Evolutionary conservation across 23 tunicate genomes (phyloP), one percentile per base, ranked within the genome.

Genomic region (Botrylloides violaceus): DNA sequence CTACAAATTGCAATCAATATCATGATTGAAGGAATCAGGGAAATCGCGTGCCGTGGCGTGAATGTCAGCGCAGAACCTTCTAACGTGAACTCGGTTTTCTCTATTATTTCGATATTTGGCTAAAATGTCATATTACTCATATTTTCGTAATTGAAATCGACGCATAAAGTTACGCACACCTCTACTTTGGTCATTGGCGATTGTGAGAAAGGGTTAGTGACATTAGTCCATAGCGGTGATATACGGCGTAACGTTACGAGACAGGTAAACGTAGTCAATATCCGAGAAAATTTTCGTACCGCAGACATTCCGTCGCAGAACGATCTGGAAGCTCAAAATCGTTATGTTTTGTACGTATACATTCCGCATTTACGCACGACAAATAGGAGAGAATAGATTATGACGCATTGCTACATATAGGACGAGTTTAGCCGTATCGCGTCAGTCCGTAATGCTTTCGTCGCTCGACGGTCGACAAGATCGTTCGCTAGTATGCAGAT

Each of bases 281-380:
- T 43, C 53, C 53, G 9, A 15, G 53, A n/a, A 43, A 43, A 7
- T 43, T 43, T 43, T 7, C 53, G 53, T 43, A 7, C 53, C 53
- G 53, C 15, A 43, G 53, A 43, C 53, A 43, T 43, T 43, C 53
- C 53, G 53, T 43, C 53, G 53, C 53, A 43, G 53, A 43, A 43
- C 53, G 12, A 15, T 43, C 53, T 9, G 15, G 53, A 43, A 43
- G 53, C 53, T n/a, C n/a, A 43, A 7, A 43, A 43, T 43, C 53
- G 12, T 9, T 7, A 15, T 43, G 53, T 43, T 43, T 43, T n/a
- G n/a, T n/a, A 15, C 53, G 53, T 15, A 15, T 43, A 43, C 53
- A 15, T 43, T 43, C 15, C 15, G 53, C 53, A 15, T 9, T 43
- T 43, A 43, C 53, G 53, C 53, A 43, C 12, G 9, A 43, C 53